Conservation (phyloP, 2,888 invertebrate genomes). For the Lasioglossum marginatum region DNA sequence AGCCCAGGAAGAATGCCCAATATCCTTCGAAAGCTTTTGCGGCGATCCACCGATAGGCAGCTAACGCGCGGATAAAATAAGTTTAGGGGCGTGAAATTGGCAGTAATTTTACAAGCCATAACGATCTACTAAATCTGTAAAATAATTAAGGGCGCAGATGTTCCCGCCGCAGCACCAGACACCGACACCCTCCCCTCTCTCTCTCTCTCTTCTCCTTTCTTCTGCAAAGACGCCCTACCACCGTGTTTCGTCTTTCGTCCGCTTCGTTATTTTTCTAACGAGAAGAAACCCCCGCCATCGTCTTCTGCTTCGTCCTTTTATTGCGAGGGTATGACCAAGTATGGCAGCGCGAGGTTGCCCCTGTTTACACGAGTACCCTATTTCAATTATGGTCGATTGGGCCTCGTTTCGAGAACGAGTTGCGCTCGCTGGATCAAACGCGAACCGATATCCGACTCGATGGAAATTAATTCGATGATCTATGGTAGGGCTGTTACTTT, state of each 20-base stretch:
- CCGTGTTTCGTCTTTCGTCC: conserved; percentile 17
- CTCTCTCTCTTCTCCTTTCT: conserved; percentile 16
- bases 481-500: too few species aligned
- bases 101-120: conserved; percentile 85
- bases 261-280: conserved; percentile 30
- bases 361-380: conserved; percentile 11
- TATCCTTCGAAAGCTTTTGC: conserved; percentile 78
- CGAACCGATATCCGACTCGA: neutral
- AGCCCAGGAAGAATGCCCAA: conserved; percentile 81
- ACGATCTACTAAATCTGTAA: conserved; percentile 85
- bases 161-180: conserved; percentile 64
- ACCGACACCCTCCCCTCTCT: neutral
- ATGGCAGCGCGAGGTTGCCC: neutral
- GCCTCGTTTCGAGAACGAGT: neutral
- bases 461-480: neutral
- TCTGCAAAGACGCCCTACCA: conserved; percentile 17
- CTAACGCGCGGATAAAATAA: conserved; percentile 81
- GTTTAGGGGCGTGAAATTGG: conserved; percentile 84
- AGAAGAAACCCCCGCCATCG: neutral
- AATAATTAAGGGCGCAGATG: conserved; percentile 85
- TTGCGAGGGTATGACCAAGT: neutral
- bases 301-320: neutral
- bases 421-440: neutral
- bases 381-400: neutral
- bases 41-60: conserved; percentile 76